Evolutionary conservation across 1,140 invertebrate species (phyloP), one percentile per base, ranked within the genome.

Genomic region (Condylostylus longicornis): DNA sequence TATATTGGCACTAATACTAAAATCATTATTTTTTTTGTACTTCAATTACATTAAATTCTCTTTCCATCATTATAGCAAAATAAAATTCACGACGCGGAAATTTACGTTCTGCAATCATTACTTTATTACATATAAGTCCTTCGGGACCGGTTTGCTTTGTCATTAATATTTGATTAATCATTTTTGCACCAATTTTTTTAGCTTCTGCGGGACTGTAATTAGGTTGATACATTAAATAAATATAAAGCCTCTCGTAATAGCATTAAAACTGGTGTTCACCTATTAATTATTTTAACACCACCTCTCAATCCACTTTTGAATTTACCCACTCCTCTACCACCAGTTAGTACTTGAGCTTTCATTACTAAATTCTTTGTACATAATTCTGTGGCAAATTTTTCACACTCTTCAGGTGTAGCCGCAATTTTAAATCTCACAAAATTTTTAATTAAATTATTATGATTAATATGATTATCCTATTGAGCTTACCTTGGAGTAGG

Each of bases 101-200:
- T 61, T 94, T 87, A 13, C 93, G 67, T 59, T 97, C 89, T 14
- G 88, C 82, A n/a, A 98, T 79, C 86, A 97, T 93, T 0, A 98
- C 85, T 46, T 81, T 76, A 56, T 94, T 93, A 55, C 93, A 97
- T 53, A 91, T 84, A 41, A 85, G 73, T 4, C 93, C 93, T 32
- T 74, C 83, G 42, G 87, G 84, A 2, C 89, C 90, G 5, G 93
- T 98, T 65, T 98, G 93, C 62, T 96, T 97, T 2, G 93, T 98
- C 33, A 96, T 75, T 43, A 98, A 66, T 37, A 78, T 72, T 55
- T 93, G 77, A 9, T 88, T 83, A 32, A 98, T 69, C 93, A 98
- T 98, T 66, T 93, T 78, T 18, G 71, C 63, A 18, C 84, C 73
- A 37, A 90, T 64, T 8, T 87, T 74, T 48, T 76, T 78, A 1